Evolutionary conservation across 1,140 invertebrate species (phyloP).

Genomic region (Armadillidium nasatum): DNA sequence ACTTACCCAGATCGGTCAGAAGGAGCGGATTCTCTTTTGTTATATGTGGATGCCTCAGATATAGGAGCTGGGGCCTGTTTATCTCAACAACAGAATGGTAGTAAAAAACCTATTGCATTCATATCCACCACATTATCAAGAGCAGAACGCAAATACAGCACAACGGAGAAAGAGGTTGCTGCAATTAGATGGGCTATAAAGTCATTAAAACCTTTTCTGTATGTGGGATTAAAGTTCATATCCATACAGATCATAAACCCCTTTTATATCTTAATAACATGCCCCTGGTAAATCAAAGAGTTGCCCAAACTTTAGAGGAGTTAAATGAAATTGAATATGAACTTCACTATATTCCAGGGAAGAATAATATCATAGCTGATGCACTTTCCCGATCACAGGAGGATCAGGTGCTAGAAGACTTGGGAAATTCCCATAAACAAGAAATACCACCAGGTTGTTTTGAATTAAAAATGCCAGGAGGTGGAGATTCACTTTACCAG

Average conservation of each 20-base stretch:
- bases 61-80: slow-evolving; percentile 3
- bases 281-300: neutral
- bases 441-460: neutral
- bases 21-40: neutral
- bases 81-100: neutral
- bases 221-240: neutral
- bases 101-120: slow-evolving; percentile 12
- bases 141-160: neutral
- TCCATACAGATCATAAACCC: neutral
- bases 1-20: neutral
- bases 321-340: neutral
- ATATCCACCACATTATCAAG: slow-evolving; percentile 5
- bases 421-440: neutral
- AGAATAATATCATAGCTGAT: neutral
- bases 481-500: neutral
- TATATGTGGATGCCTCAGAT: slow-evolving; percentile 23
- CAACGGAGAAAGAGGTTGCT: slow-evolving; percentile 6
- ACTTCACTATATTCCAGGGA: neutral
- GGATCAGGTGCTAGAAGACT: too few relatives aligned
- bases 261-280: neutral
- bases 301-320: neutral
- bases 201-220: neutral
- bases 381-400: neutral
- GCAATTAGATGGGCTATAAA: slow-evolving; percentile 20
- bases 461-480: neutral